These are phyloP conservation scores for Sebastes kiyomatsui DNA, from an alignment of 2,797 vertebrate species.

Conservation along the genomic window DNA sequence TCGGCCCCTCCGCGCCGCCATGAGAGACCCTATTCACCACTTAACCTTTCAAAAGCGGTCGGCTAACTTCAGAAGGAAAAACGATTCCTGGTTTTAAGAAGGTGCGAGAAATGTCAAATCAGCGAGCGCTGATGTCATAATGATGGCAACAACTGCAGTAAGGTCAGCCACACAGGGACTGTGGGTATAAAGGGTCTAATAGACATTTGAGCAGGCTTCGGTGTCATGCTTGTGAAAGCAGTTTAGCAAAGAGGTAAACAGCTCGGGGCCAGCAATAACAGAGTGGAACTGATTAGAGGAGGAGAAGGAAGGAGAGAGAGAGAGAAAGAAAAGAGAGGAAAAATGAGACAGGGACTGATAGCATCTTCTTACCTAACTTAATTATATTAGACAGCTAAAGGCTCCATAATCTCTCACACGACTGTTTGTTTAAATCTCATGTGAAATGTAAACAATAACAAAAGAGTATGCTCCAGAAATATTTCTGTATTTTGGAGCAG, in stretches of 20 bases:
- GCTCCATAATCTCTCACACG: conserved; percentile 47
- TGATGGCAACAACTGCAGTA: conserved; percentile 47
- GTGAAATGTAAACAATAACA: conserved; percentile 68
- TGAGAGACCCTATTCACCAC: conserved; percentile 68
- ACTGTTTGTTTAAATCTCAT: conserved; percentile 43
- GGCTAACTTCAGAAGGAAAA: conserved; percentile 48
- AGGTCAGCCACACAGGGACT: conserved; percentile 62
- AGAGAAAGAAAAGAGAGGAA: conserved; percentile 55
- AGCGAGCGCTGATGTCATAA: conserved; percentile 53
- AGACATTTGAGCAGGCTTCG: conserved; percentile 74
- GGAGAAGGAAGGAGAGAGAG: conserved; percentile 51
- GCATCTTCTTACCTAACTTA: conserved; percentile 79
- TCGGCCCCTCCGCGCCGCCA: conserved; percentile 46
- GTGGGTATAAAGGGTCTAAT: conserved; percentile 47
- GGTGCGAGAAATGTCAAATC: conserved; percentile 63
- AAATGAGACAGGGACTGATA: conserved; percentile 80
- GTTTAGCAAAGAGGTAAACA: conserved; percentile 80
- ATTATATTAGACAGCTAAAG: conserved; percentile 78
- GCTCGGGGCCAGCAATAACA: conserved; percentile 83
- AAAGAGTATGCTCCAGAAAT: conserved; percentile 24
- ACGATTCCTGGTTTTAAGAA: conserved; percentile 46
- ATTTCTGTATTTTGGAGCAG: conserved; percentile 22
- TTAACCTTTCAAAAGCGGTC: conserved; percentile 74
- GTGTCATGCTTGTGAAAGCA: conserved; percentile 79
- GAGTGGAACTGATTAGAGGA: conserved; percentile 81